These are phyloP conservation scores for Anthopleura xanthogrammica DNA, from an alignment of 92 coral and sea anemone genomes.

Conservation along the genomic window DNA sequence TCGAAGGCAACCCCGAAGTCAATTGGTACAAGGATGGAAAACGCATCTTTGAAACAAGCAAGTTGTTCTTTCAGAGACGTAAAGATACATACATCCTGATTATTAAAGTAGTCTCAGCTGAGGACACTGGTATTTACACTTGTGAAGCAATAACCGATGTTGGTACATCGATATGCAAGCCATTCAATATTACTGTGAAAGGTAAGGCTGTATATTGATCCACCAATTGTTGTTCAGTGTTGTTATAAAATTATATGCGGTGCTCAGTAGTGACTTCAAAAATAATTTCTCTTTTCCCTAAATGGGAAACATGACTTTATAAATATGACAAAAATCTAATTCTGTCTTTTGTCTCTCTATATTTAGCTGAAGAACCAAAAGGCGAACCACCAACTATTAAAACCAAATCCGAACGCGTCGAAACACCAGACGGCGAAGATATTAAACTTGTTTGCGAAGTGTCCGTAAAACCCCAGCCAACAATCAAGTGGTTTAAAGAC, in stretches of 20 bases:
- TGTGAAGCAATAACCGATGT: slow-evolving; percentile 75
- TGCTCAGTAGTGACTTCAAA: neutral
- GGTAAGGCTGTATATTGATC: slow-evolving; percentile 42
- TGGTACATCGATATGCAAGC: slow-evolving; percentile 67
- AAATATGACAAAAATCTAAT: neutral
- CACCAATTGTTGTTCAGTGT: neutral
- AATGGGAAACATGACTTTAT: neutral
- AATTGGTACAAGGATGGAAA: slow-evolving; percentile 84
- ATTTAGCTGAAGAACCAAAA: slow-evolving; percentile 14
- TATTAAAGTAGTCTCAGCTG: slow-evolving; percentile 59
- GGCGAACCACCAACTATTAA: slow-evolving; percentile 59
- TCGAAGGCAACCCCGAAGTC: slow-evolving; percentile 76
- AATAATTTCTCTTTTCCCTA: neutral
- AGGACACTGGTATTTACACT: slow-evolving; percentile 81
- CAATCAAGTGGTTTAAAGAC: slow-evolving; percentile 81
- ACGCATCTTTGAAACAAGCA: slow-evolving; percentile 57
- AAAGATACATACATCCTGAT: slow-evolving; percentile 52
- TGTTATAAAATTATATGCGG: neutral
- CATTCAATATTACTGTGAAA: slow-evolving; percentile 72
- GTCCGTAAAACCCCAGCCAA: slow-evolving; percentile 81
- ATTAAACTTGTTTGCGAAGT: slow-evolving; percentile 83
- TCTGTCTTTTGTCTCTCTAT: neutral
- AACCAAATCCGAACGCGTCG: slow-evolving; percentile 47
- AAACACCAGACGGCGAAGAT: slow-evolving; percentile 65
- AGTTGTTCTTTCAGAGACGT: slow-evolving; percentile 50